Evolutionary conservation across 2,888 invertebrate genomes (phyloP).

Genomic region (Sinotaia quadrata): DNA sequence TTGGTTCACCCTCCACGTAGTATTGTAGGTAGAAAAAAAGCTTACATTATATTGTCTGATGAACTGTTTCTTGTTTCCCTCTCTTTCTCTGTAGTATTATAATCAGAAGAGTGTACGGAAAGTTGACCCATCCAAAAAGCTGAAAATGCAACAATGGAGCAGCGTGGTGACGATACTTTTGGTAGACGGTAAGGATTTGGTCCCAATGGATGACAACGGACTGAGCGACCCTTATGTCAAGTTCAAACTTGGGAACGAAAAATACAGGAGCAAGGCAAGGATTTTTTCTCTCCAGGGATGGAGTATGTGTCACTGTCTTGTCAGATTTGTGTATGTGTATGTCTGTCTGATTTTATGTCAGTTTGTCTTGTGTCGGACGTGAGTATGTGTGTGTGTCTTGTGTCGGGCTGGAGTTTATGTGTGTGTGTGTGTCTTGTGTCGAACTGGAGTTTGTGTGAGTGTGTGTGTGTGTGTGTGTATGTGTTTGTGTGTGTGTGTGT

Average conservation of each 20-base stretch:
- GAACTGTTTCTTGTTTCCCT: too few species aligned
- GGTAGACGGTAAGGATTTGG: constrained; percentile 92
- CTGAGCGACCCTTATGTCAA: constrained; percentile 95
- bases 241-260: constrained; percentile 96
- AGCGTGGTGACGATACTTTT: constrained; percentile 97
- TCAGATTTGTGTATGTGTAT: neutral
- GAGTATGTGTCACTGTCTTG: too few species aligned
- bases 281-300: too few species aligned
- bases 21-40: too few species aligned
- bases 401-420: neutral
- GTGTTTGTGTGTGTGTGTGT: neutral
- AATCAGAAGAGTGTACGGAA: constrained; percentile 21
- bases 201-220: constrained; percentile 88
- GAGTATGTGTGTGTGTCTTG: neutral
- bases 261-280: constrained; percentile 90
- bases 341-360: neutral
- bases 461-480: neutral
- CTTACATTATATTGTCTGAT: too few species aligned
- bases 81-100: too few species aligned
- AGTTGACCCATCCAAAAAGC: constrained; percentile 62
- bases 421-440: too few species aligned
- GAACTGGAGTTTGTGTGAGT: neutral
- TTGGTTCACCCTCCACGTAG: too few species aligned
- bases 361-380: neutral
- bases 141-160: constrained; percentile 97